A percentile compares a stretch with the other conserved stretches of the same genome.
These are phyloP conservation scores for Gambusia affinis DNA, from an alignment of 2,113 vertebrate genomes.

Conservation along the genomic window DNA sequence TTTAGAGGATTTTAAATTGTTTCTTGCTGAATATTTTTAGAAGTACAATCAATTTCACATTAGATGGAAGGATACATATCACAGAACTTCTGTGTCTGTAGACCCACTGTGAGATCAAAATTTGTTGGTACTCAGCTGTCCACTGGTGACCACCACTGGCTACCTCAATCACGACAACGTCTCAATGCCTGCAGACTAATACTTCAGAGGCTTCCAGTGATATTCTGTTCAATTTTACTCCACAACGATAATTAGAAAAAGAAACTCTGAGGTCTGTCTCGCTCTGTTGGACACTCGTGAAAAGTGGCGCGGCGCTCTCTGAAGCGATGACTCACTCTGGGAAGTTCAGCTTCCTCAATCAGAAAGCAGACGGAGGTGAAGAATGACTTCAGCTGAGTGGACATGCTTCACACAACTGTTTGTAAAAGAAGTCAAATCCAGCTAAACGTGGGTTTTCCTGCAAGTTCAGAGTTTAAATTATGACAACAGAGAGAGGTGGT, in stretches of 20 bases:
- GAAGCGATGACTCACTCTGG: neutral
- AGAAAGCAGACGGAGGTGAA: neutral
- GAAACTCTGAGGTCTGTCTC: neutral
- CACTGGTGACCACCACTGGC: too few species aligned
- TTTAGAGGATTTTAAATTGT: neutral
- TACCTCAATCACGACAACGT: neutral
- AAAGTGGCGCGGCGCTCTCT: neutral
- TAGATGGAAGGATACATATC: neutral
- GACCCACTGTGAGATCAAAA: neutral
- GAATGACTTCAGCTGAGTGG: neutral
- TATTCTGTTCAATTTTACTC: too few species aligned
- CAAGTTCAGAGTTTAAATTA: neutral
- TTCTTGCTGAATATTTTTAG: neutral
- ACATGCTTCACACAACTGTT: neutral
- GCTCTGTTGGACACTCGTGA: neutral
- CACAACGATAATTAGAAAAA: neutral
- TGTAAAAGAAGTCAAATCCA: neutral
- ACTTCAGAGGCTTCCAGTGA: too few species aligned
- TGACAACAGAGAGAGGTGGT: neutral
- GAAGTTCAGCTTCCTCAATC: neutral
- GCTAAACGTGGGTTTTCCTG: neutral
- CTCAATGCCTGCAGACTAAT: neutral
- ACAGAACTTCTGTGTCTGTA: neutral
- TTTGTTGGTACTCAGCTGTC: neutral
- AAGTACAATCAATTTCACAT: neutral